Evolutionary conservation across 1,140 invertebrate species (phyloP).

Genomic region (Caenorhabditis briggsae): DNA sequence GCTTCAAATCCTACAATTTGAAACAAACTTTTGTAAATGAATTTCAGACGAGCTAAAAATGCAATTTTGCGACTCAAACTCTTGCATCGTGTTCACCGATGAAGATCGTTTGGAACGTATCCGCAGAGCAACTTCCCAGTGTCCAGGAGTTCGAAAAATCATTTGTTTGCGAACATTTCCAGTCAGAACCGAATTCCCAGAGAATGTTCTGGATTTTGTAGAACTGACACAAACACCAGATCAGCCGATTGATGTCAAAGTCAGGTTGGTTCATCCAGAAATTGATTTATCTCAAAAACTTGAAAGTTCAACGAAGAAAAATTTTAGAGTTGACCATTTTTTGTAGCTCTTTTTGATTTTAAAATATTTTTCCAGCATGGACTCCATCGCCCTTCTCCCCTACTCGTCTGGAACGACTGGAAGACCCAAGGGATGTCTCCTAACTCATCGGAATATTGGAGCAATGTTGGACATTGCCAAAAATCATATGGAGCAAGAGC

Average conservation of each 20-base stretch:
- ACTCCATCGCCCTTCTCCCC: constrained; percentile 58
- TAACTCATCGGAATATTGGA: constrained; percentile 81
- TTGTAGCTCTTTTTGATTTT: background rate
- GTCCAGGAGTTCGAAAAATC: constrained; percentile 58
- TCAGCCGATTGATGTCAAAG: background rate
- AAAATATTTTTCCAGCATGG: constrained; percentile 21
- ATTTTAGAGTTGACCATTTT: background rate
- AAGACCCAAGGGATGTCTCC: constrained; percentile 80
- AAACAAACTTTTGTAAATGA: background rate
- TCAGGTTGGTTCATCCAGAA: background rate
- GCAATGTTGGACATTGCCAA: constrained; percentile 78
- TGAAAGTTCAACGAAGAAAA: no score
- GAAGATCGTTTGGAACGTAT: constrained; percentile 64
- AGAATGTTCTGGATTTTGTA: constrained; percentile 43
- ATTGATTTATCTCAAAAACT: no score
- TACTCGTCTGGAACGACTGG: constrained; percentile 79
- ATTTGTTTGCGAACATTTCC: background rate
- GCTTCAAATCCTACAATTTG: no score
- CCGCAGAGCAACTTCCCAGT: constrained; percentile 58
- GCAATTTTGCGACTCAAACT: constrained; percentile 64
- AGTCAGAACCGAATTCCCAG: constrained; percentile 10
- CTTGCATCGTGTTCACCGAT: constrained; percentile 59
- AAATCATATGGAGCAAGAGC: background rate
- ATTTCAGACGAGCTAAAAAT: constrained; percentile 68
- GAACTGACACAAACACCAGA: constrained; percentile 33